phyloP scores from a whole-genome alignment of 1,140 invertebrate species.

The Papilio aristodemus region DNA sequence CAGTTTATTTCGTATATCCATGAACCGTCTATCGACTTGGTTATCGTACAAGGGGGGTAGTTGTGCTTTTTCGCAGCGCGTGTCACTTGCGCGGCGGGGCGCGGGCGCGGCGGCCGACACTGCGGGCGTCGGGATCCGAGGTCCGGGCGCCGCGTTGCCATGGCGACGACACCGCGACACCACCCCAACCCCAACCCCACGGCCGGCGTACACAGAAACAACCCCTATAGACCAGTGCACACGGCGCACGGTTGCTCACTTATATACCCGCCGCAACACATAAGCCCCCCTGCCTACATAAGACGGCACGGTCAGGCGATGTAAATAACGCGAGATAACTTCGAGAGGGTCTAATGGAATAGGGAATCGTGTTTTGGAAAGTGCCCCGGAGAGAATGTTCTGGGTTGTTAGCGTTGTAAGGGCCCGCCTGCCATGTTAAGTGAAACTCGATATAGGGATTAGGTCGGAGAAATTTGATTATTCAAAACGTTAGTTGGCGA shows the following conservation, averaged over 20 bases:
- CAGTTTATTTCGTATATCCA: background rate
- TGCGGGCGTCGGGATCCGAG: constrained; percentile 81
- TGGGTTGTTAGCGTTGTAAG: constrained; percentile 64
- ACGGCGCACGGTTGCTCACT: constrained; percentile 62
- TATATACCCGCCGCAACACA: constrained; percentile 63
- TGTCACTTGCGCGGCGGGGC: constrained; percentile 80
- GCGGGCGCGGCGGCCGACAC: constrained; percentile 83
- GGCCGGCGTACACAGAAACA: constrained; percentile 47
- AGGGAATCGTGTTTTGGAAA: constrained; percentile 78
- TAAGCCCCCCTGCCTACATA: constrained; percentile 68
- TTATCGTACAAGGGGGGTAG: constrained; percentile 53
- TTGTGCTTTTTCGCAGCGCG: constrained; percentile 78
- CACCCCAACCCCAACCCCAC: constrained; percentile 57
- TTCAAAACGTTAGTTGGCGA: constrained; percentile 62
- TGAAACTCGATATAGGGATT: constrained; percentile 77
- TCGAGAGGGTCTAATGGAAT: constrained; percentile 78
- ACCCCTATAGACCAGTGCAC: constrained; percentile 56
- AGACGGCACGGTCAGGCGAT: constrained; percentile 77
- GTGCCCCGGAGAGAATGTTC: constrained; percentile 76
- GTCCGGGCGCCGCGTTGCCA: constrained; percentile 80
- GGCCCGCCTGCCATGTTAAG: constrained; percentile 61
- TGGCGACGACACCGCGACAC: constrained; percentile 81
- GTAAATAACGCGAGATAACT: constrained; percentile 79
- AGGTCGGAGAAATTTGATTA: constrained; percentile 70
- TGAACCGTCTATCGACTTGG: constrained; percentile 35